Evolutionary conservation across 2,113 vertebrate genomes (phyloP).

Genomic region (Lepus timidus): DNA sequence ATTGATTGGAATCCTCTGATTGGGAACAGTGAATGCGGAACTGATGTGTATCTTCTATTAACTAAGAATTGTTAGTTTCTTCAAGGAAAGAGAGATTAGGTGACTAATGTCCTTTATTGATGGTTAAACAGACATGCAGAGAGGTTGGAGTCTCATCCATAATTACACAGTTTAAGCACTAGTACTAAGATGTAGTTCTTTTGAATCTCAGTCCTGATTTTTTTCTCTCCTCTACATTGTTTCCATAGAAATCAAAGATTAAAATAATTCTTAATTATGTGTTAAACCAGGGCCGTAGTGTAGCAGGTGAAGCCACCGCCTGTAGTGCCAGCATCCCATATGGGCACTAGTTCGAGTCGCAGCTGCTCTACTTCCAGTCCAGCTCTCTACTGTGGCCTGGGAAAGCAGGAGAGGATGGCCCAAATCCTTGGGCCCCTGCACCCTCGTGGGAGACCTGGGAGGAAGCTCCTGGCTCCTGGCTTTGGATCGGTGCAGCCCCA

Average conservation of each 20-base stretch:
- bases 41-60: neutral
- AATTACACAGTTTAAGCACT: neutral
- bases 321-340: no score
- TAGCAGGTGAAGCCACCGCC: no score
- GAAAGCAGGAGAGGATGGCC: no score
- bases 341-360: no score
- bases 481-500: no score
- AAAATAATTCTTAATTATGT: neutral
- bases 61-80: slow-evolving; percentile 5
- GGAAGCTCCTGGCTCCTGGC: no score
- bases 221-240: neutral
- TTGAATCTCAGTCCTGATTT: neutral
- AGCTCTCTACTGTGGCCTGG: no score
- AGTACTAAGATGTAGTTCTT: neutral
- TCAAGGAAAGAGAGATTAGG: neutral
- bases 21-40: slow-evolving; percentile 34
- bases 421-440: no score
- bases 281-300: no score
- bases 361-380: no score
- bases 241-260: neutral
- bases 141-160: neutral
- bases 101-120: neutral
- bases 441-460: no score
- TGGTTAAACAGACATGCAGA: neutral
- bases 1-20: neutral